These are phyloP conservation scores for Sinelater perroti DNA, from an alignment of 2,888 invertebrate genomes.

Conservation along the genomic window DNA sequence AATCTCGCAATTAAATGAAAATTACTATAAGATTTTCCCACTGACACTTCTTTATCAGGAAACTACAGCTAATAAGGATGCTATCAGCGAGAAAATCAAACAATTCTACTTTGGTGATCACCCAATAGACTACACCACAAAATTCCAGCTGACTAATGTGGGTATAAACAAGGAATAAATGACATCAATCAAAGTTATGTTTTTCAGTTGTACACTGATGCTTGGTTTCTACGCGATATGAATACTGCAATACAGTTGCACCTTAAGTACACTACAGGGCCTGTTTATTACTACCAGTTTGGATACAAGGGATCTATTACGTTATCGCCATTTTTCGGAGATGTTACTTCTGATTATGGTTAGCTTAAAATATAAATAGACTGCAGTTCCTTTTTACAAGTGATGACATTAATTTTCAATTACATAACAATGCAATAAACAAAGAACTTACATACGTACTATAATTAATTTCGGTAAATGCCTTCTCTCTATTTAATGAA, in stretches of 20 bases:
- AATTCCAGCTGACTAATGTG: conserved; percentile 60
- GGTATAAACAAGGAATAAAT: neutral
- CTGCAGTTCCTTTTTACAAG: too few relatives aligned
- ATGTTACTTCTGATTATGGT: too few relatives aligned
- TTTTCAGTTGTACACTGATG: conserved; percentile 73
- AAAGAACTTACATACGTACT: too few relatives aligned
- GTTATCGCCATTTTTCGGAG: too few relatives aligned
- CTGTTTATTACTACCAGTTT: conserved; percentile 74
- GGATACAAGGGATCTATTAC: too few relatives aligned
- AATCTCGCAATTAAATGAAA: conserved; percentile 55
- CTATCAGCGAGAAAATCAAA: conserved; percentile 55
- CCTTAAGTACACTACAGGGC: conserved; percentile 62
- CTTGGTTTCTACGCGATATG: conserved; percentile 73
- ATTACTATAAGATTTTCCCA: conserved; percentile 59
- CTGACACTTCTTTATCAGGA: conserved; percentile 59
- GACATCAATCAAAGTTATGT: neutral
- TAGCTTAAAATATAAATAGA: too few relatives aligned
- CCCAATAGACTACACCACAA: conserved; percentile 55
- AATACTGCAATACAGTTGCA: conserved; percentile 69
- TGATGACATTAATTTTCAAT: too few relatives aligned
- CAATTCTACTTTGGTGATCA: conserved; percentile 61
- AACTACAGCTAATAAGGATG: conserved; percentile 49
- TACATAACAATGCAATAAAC: too few relatives aligned
- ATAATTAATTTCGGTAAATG: too few relatives aligned
- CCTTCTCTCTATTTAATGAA: too few relatives aligned